These are phyloP conservation scores for Callipepla squamata DNA, from an alignment of 2,113 vertebrate genomes.

Conservation along the genomic window DNA sequence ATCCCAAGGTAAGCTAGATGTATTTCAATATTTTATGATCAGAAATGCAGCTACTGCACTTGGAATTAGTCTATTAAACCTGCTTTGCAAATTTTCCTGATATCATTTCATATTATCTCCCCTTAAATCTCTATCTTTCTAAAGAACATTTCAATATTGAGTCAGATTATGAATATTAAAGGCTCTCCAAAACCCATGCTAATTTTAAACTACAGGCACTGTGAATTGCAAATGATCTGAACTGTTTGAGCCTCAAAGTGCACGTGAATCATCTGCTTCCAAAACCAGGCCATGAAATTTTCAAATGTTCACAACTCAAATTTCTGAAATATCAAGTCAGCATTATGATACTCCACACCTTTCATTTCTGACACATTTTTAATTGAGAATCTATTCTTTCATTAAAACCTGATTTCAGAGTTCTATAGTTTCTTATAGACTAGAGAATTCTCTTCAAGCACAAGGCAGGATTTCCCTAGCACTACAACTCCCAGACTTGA, in stretches of 20 bases:
- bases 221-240: slow-evolving; percentile 64
- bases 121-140: slow-evolving; percentile 67
- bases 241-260: slow-evolving; percentile 36
- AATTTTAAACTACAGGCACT: slow-evolving; percentile 63
- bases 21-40: slow-evolving; percentile 51
- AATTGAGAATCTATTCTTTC: background rate
- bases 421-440: background rate
- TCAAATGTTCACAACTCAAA: background rate
- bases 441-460: background rate
- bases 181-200: slow-evolving; percentile 63
- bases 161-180: slow-evolving; percentile 79
- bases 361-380: background rate
- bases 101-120: slow-evolving; percentile 70
- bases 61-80: slow-evolving; percentile 64
- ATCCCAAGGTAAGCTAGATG: slow-evolving; percentile 34
- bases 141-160: slow-evolving; percentile 73
- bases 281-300: slow-evolving; percentile 46
- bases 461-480: fast-evolving
- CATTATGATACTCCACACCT: background rate
- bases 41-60: slow-evolving; percentile 59
- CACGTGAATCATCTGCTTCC: slow-evolving; percentile 44
- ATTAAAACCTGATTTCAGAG: background rate
- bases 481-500: fast-evolving
- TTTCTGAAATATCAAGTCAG: background rate
- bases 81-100: slow-evolving; percentile 70